Conservation (phyloP, 1,140 invertebrate species). For the Adoxophyes honmai region DNA sequence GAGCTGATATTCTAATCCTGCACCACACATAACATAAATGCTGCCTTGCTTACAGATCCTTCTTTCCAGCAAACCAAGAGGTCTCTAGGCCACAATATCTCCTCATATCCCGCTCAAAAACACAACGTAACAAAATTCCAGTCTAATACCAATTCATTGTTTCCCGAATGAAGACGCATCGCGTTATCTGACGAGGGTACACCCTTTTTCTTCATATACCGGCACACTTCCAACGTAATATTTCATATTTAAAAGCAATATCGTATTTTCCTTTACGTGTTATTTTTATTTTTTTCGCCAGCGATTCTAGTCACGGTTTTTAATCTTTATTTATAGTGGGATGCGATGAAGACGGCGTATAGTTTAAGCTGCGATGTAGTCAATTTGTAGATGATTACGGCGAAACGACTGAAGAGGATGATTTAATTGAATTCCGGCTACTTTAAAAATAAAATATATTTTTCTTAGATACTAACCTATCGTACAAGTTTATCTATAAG, state of each 20-base stretch:
- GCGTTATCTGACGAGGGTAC: constrained; percentile 48
- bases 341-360: not conserved
- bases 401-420: too few species aligned
- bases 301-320: constrained; percentile 14
- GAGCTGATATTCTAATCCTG: too few species aligned
- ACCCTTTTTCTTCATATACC: constrained; percentile 64
- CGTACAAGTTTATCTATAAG: too few species aligned
- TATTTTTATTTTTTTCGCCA: constrained; percentile 13
- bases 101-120: constrained; percentile 9
- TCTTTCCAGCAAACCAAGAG: too few species aligned
- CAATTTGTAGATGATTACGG: too few species aligned
- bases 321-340: constrained; percentile 16
- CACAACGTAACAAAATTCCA: constrained; percentile 20
- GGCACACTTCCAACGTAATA: constrained; percentile 53
- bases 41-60: too few species aligned
- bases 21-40: too few species aligned
- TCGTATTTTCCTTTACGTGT: constrained; percentile 52
- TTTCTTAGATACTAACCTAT: too few species aligned
- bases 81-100: not conserved
- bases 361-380: too few species aligned
- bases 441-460: too few species aligned
- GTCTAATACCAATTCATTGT: constrained; percentile 42
- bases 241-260: constrained; percentile 69
- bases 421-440: too few species aligned
- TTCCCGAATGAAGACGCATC: constrained; percentile 49